Evolutionary conservation across 2,113 vertebrate species (phyloP), one percentile per base, ranked within the genome.

Genomic region (Thalassarche chlororhynchos): DNA sequence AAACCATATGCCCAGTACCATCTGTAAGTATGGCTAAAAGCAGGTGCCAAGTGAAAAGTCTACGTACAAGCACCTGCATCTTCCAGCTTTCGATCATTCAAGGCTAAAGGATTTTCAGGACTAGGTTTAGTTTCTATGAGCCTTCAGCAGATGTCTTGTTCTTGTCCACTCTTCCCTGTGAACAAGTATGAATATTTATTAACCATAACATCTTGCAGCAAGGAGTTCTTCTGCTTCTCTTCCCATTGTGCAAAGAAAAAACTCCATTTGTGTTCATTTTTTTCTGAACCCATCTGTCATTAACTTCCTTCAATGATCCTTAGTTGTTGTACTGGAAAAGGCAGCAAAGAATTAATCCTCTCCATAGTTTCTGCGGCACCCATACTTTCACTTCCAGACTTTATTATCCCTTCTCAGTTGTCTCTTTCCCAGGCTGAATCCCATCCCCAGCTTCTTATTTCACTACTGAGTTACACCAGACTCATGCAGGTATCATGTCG

Each of bases 401-500:
- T 66, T 15, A 38, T 29, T 76, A 52, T 16, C 29, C 23, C 55
- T 57, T 57, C 42, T 51, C 34, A 19, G 5, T 34, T 71, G 8
- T n/a, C 78, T 61, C 31, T 61, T 77, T 82, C 42, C 23, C 38
- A 57, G 11, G 10, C 26, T 64, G n/a, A 76, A 81, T 55, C 51
- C 40, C 51, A 29, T 10, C 31, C 14, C 34, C 49, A 64, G 9
- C 12, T 52, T n/a, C 46, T 24, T 6, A 3, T 26, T n/a, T 38
- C 77, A 34, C 19, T 28, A 0, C 31, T 14, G 36, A 32, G 10
- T 14, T 32, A 44, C 42, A 12, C 7, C 38, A 51, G 62, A 15
- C 57, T 31, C 20, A 4, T 5, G 9, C 6, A 32, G 46, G 17
- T 14, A 13, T 38, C 57, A 1, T 3, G 10, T 7, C 4, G 0